phyloP scores from a whole-genome alignment of 1,140 invertebrate species.

The Bombus soroeensis region DNA sequence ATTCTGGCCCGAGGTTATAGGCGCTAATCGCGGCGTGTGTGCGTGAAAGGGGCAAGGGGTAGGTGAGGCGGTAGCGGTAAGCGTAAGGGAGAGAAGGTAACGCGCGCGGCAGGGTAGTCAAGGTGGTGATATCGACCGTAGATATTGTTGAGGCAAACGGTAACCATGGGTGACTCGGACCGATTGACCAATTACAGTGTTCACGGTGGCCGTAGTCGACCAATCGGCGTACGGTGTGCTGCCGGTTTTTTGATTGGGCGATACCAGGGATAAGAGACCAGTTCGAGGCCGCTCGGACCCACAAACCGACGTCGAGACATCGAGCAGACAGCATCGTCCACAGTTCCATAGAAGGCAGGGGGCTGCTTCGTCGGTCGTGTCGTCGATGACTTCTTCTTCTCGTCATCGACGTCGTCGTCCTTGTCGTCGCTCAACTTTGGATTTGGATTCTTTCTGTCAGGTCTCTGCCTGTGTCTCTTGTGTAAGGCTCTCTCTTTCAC shows the following conservation, averaged over 20 bases:
- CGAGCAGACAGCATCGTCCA: constrained; percentile 70
- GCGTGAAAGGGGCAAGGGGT: constrained; percentile 9
- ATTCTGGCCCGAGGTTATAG: constrained; percentile 55
- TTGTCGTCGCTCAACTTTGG: constrained; percentile 16
- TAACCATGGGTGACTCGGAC: constrained; percentile 79
- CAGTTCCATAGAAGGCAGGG: constrained; percentile 29
- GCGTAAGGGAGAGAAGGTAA: constrained; percentile 33
- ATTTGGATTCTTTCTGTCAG: constrained; percentile 62
- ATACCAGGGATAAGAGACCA: constrained; percentile 81
- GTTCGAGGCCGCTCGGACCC: constrained; percentile 76
- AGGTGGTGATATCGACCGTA: constrained; percentile 78
- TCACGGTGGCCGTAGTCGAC: constrained; percentile 78
- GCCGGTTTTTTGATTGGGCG: constrained; percentile 82
- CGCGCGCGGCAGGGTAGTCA: constrained; percentile 48
- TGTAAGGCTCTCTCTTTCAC: constrained; percentile 52
- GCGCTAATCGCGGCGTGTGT: constrained; percentile 59
- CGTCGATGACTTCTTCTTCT: constrained; percentile 3
- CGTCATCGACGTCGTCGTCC: neutral
- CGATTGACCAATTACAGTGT: constrained; percentile 78
- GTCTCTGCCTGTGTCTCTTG: constrained; percentile 13
- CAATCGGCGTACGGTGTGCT: constrained; percentile 73
- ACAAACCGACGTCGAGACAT: constrained; percentile 76
- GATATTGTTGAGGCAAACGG: constrained; percentile 81
- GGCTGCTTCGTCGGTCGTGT: constrained; percentile 17
- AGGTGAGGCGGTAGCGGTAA: neutral